Conservation (phyloP, 2,888 invertebrate species). For the Himalopsyche tibetana region DNA sequence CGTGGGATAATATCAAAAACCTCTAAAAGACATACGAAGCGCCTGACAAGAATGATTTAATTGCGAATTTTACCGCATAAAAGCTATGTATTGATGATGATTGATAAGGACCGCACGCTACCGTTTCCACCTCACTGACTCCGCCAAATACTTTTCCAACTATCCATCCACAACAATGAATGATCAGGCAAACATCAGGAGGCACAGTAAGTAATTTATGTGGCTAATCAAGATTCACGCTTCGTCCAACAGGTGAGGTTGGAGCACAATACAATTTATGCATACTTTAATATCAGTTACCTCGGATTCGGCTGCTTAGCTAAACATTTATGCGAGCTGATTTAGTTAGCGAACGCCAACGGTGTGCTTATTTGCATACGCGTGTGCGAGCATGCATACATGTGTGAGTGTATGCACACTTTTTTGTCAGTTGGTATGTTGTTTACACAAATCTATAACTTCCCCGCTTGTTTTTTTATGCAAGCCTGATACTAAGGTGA, state of each 20-base stretch:
- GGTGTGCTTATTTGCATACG: constrained; percentile 53
- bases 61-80: too few relatives aligned
- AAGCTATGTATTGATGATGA: too few relatives aligned
- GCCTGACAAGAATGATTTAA: too few relatives aligned
- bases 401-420: neutral
- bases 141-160: constrained; percentile 20
- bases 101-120: neutral
- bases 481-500: neutral
- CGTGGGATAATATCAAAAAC: too few relatives aligned
- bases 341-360: constrained; percentile 59
- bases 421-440: constrained; percentile 19
- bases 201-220: constrained; percentile 1
- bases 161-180: constrained; percentile 20
- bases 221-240: constrained; percentile 47
- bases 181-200: constrained; percentile 31
- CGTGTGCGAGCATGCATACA: constrained; percentile 49
- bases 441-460: constrained; percentile 15
- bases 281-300: constrained; percentile 52
- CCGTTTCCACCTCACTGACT: neutral
- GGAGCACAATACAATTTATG: constrained; percentile 56
- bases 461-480: neutral
- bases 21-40: too few relatives aligned
- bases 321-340: constrained; percentile 63
- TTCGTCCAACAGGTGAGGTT: constrained; percentile 51
- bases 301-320: constrained; percentile 54